Conservation (phyloP, 2,113 vertebrate genomes). For the Tychaedon coryphoeus region DNA sequence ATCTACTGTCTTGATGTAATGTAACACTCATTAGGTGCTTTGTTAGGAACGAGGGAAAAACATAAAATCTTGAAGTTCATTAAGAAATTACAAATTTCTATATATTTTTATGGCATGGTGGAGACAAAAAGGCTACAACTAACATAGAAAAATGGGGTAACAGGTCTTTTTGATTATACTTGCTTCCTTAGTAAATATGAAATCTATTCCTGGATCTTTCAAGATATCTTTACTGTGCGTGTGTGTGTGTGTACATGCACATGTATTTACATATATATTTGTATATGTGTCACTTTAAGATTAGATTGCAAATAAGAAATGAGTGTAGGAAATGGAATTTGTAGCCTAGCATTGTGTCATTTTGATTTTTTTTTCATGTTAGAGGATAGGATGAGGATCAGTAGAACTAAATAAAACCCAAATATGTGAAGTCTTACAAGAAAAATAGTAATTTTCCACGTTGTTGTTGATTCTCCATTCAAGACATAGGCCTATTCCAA, state of each 20-base stretch:
- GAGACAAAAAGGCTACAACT: not conserved
- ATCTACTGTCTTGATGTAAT: not conserved
- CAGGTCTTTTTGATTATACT: not conserved
- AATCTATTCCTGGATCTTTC: not conserved
- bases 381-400: not conserved
- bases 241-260: not conserved
- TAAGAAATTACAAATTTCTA: not conserved
- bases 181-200: not conserved
- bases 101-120: rapidly evolving
- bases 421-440: not conserved
- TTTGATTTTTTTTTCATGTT: not conserved
- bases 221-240: not conserved
- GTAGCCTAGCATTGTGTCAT: not conserved
- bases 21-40: not conserved
- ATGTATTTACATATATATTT: not conserved
- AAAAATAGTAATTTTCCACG: not conserved
- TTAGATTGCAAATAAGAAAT: not conserved
- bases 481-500: not conserved
- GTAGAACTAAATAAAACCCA: not conserved
- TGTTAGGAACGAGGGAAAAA: not conserved
- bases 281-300: not conserved
- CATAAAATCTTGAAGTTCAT: not conserved
- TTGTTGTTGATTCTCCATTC: not conserved
- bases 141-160: not conserved
- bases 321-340: not conserved